Base-by-base conservation (phyloP, 2,888 invertebrate species). In the Empis livida region DNA sequence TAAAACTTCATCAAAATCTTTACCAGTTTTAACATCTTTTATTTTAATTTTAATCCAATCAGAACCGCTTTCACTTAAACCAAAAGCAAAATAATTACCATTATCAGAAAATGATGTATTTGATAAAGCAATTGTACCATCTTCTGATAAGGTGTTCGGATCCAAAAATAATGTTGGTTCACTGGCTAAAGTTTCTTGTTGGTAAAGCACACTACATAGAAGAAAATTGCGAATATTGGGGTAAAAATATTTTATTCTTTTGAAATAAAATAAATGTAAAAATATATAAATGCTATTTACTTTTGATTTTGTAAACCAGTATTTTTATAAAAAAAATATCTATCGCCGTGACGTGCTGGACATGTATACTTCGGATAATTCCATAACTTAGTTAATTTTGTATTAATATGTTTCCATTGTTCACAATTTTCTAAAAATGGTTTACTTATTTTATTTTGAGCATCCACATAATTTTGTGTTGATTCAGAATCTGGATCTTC, bases 241-340 rank as follows among this genome's bases (percentile, higher is more conserved):
- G 20, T 20, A 20, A 27, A 20, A 27, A 27, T 27, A 8, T 8
- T 5, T 5, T 27, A 27, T 6, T 5, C 5, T 20, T 20, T 20
- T 5, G 5, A 20, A 20, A 27, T 27, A 27, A 8, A 8, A 27
- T 27, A 27, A 20, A 20, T 20, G 20, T 2, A 27, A 27, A 27
- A 27, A 8, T 9, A 17, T 13, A 11, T n/a, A n/a, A n/a, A n/a
- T n/a, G n/a, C n/a, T n/a, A 11, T 44, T 68, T 59, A 90, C 90
- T 84, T 87, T 68, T 99, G 97, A 70, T 99, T 96, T 71, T 99
- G 97, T 48, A 99, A 74, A 2, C 97, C 97, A 32, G 88, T 82
- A 64, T 99, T 99, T 73, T 84, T 84, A 59, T 80, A 87, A 70
- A 89, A 94, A 70, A 89, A 97, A 68, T 94, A 99, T 45, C 59